Evolutionary conservation across 2,888 invertebrate genomes (phyloP), one percentile per base, ranked within the genome.

Genomic region (Thera obeliscata): DNA sequence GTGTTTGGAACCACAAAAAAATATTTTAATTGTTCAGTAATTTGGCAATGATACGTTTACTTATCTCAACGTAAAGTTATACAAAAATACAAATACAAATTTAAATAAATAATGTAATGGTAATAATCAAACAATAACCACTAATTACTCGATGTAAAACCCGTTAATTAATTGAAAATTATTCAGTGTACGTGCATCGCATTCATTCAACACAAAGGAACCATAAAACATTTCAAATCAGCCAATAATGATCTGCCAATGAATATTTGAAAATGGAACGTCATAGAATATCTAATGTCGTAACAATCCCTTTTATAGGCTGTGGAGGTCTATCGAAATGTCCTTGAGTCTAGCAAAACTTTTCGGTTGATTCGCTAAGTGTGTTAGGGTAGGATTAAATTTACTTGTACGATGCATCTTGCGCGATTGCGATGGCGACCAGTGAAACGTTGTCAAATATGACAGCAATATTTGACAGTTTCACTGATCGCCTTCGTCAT

Each of bases 111-210:
- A 49, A 38, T 48, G 9, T 8, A 46, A 43, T 57, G 33, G 3
- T 38, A 58, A 56, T 46, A 46, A 60, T 60, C 12, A 38, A 50
- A 60, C 54, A 61, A 61, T 63, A 41, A 63, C 9, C 49, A 43
- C 46, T 58, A 52, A 57, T 63, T 52, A 33, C 36, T 8, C 8
- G 6, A 35, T 43, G 56, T 54, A 36, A 46, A 54, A 64, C 11
- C 58, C 52, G n/a, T 36, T 56, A 64, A 60, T 56, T 56, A 60
- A 65, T 60, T 65, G 33, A 56, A 56, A 66, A 55, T 52, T 61
- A 66, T 66, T 66, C 50, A 60, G 9, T 43, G 49, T 55, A 50
- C 65, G 60, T 60, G 59, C 55, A 48, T 49, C 54, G 48, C 59
- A 55, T 64, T 58, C 46, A 49, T 48, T 52, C 41, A 57, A 61